Percentiles rank a stretch among this genome's conserved stretches.
These are phyloP conservation scores for Moxostoma hubbsi DNA, from an alignment of 2,797 vertebrate genomes.

Conservation along the genomic window DNA sequence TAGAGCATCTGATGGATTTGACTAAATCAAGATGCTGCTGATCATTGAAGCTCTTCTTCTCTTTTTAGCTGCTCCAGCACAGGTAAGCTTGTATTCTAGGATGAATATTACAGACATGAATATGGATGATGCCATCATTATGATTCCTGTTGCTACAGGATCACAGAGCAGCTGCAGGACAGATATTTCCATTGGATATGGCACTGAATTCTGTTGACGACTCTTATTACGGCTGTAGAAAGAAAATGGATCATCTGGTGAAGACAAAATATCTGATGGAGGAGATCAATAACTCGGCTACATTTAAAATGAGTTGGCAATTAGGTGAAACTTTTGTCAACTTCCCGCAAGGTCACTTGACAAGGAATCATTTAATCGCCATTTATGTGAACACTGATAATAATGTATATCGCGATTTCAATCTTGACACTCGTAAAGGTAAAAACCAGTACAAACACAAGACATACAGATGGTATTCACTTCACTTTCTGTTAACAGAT, in stretches of 20 bases:
- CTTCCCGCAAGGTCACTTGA: neutral
- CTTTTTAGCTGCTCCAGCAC: neutral
- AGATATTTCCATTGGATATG: slow-evolving; percentile 1
- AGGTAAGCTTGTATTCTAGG: neutral
- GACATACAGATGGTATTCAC: neutral
- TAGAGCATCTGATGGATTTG: neutral
- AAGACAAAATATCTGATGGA: neutral
- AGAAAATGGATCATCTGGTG: neutral
- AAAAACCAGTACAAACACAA: neutral
- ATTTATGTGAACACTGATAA: neutral
- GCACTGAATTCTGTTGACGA: neutral
- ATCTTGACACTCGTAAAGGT: neutral
- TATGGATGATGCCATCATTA: neutral
- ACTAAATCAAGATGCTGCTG: neutral
- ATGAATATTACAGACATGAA: neutral
- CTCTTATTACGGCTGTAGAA: neutral
- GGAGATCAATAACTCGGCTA: neutral
- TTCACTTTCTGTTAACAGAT: neutral
- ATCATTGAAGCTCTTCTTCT: slow-evolving; percentile 17
- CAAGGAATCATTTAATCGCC: neutral
- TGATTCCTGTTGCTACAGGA: neutral
- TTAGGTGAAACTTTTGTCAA: rapidly evolving
- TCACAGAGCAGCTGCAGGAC: neutral
- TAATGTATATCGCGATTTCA: neutral
- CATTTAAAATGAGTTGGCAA: neutral